phyloP scores from a whole-genome alignment of 2,888 invertebrate species.

The Endotricha flammealis region DNA sequence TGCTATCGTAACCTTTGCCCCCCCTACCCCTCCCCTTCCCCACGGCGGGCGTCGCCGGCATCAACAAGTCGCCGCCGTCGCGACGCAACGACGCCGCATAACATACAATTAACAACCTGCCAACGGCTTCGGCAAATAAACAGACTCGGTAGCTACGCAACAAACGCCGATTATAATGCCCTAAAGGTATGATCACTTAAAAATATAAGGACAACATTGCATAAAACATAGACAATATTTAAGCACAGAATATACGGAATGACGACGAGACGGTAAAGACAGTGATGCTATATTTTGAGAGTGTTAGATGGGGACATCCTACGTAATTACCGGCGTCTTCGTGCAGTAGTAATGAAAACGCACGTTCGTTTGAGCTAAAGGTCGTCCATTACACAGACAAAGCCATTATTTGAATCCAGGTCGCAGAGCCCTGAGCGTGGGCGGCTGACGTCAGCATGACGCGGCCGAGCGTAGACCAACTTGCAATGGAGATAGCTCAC shows the following conservation, averaged over 20 bases:
- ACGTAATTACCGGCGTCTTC: too few species aligned
- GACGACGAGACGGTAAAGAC: too few species aligned
- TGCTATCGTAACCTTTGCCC: constrained; percentile 7
- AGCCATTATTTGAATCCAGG: background rate
- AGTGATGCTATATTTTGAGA: too few species aligned
- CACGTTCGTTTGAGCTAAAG: background rate
- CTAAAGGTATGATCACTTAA: too few species aligned
- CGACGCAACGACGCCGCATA: constrained; percentile 18
- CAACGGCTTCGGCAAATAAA: background rate
- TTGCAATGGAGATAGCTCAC: background rate
- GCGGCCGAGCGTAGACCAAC: background rate
- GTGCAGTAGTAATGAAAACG: too few species aligned
- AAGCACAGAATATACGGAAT: too few species aligned
- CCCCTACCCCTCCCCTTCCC: background rate
- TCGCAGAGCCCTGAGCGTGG: background rate
- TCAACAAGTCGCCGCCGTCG: constrained; percentile 27
- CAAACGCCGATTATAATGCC: too few species aligned
- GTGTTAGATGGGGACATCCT: too few species aligned
- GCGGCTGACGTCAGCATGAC: background rate
- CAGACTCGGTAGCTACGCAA: background rate
- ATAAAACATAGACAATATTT: too few species aligned
- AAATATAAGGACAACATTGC: too few species aligned
- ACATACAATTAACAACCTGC: constrained; percentile 5
- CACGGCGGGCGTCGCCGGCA: constrained; percentile 12
- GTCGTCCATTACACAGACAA: background rate